Conservation (phyloP, 2,113 vertebrate species). For the Nesoenas mayeri region DNA sequence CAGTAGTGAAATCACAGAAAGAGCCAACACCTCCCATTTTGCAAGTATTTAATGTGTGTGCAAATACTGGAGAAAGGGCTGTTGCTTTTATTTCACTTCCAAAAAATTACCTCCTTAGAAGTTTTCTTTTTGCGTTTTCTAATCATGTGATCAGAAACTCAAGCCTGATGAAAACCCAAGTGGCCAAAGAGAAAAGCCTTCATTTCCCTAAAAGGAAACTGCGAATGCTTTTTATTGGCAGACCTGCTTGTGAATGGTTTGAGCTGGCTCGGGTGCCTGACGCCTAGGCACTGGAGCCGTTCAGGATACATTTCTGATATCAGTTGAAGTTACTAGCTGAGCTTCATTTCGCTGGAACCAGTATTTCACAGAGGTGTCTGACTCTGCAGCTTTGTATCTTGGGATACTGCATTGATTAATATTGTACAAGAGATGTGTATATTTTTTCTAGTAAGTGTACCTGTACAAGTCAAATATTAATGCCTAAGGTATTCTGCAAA, state of each 20-base stretch:
- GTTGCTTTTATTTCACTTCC: background rate
- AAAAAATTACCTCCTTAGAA: background rate
- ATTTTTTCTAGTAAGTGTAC: background rate
- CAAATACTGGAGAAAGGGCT: background rate
- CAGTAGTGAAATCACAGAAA: background rate
- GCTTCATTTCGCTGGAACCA: background rate
- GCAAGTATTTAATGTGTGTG: background rate
- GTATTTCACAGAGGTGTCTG: background rate
- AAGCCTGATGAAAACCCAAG: background rate
- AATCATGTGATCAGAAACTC: background rate
- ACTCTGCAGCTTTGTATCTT: background rate
- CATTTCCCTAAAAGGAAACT: background rate
- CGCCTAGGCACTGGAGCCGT: background rate
- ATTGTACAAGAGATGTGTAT: background rate
- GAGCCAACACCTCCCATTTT: background rate
- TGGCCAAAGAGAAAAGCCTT: background rate
- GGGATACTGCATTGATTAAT: slow-evolving; percentile 33
- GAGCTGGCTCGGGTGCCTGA: background rate
- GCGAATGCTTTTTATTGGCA: background rate
- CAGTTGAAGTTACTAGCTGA: background rate
- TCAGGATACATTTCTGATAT: background rate
- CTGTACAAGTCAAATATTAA: slow-evolving; percentile 44
- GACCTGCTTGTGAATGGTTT: background rate
- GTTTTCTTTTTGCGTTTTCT: background rate
- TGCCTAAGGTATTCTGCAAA: slow-evolving; percentile 39